A percentile compares a stretch with the other conserved stretches of the same genome.
These are phyloP conservation scores for Conus canariensis DNA, from an alignment of 2,888 invertebrate genomes.

Conservation along the genomic window DNA sequence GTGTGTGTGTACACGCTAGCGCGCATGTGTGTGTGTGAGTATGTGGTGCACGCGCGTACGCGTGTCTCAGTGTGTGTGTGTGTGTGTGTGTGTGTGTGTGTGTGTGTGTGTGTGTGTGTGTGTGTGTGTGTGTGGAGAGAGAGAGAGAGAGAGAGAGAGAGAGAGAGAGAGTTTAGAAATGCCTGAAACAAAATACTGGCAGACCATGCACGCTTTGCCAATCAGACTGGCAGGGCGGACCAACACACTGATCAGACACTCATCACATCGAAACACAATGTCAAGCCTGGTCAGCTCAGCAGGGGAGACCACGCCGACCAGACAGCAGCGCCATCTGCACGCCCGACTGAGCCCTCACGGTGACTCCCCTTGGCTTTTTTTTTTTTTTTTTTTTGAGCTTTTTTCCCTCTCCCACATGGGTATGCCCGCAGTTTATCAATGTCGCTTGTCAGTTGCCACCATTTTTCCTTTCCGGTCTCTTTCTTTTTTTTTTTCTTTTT, in stretches of 20 bases:
- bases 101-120: too few species aligned
- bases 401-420: neutral
- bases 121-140: too few species aligned
- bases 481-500: neutral
- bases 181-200: neutral
- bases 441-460: neutral
- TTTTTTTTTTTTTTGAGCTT: too few species aligned
- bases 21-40: too few species aligned
- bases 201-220: too few species aligned
- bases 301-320: neutral
- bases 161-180: neutral
- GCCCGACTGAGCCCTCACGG: neutral
- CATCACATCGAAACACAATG: neutral
- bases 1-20: too few species aligned
- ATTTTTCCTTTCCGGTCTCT: too few species aligned
- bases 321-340: slow-evolving; percentile 15
- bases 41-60: too few species aligned
- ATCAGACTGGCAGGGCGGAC: neutral
- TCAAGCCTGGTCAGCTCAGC: neutral
- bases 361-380: neutral
- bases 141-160: neutral
- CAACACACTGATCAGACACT: too few species aligned
- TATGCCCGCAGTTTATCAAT: neutral
- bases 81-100: too few species aligned
- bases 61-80: rapidly evolving